Evolutionary conservation across 2,888 invertebrate genomes (phyloP), one percentile per base, ranked within the genome.

Genomic region (Hipparchia semele): DNA sequence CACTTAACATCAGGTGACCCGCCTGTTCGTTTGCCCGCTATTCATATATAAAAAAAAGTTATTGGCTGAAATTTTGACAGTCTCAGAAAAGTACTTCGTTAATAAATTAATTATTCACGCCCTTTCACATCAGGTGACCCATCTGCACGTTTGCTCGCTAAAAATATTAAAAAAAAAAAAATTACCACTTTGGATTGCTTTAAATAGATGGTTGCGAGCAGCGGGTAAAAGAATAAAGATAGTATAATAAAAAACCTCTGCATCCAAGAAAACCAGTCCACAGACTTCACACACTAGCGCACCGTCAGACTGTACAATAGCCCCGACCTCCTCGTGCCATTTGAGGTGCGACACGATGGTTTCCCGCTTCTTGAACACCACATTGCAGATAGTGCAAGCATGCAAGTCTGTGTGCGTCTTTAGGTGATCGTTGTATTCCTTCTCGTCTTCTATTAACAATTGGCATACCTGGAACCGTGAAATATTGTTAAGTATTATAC

Each of bases 221-320:
- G 23, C 23, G 23, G 23, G 39, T 39, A 39, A 39, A 39, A 39
- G 5, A 39, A 39, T 1, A 23, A 23, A 23, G 23, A 23, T 23
- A 23, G 23, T 23, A 23, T 23, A 23, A 23, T 23, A 23, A 23
- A 23, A 23, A 23, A 65, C 65, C 0, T 80, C 79, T 45, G 85
- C 88, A 46, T 84, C 79, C 7, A 79, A 80, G 0, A 89, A 72
- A 1, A 91, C 82, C 33, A 83, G 75, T 0, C 92, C 92, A 56
- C 92, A 93, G 0, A 86, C 70, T 68, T 90, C 90, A 72, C 93
- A 94, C 0, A 92, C 86, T 65, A 87, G 86, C 0, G 86, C 85
- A 0, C 76, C 78, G 2, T 84, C 82, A 0, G 73, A 53, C 23
- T 75, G 49, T n/a, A 70, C 74, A 23, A 73, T 39, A n/a, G 71